Base-by-base conservation (phyloP, 2,888 invertebrate genomes). In the Cosmorhoe ocellata region DNA sequence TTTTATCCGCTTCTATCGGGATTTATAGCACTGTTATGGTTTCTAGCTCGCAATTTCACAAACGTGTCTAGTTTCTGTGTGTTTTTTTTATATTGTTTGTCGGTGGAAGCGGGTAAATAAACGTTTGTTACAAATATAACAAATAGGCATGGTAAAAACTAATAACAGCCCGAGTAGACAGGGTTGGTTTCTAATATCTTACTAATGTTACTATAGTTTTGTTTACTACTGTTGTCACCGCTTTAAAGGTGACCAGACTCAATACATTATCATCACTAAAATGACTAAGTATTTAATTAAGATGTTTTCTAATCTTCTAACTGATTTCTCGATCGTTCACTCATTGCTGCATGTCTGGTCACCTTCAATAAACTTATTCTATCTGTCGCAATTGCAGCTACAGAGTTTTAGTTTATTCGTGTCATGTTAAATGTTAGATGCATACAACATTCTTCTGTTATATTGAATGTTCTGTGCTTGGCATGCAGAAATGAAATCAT, bases 261-360 rank as follows among this genome's bases (percentile, higher is more conserved):
- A 66, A 48, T 60, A 52, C 59, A 39, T 57, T 48, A 37, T 44
- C 18, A 43, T 40, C 40, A 40, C 43, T 30, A 34, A 42, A 37
- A 33, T 40, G n/a, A n/a, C n/a, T n/a, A n/a, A n/a, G n/a, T n/a
- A n/a, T n/a, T n/a, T n/a, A 42, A 32, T 32, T 27, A 33, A 52
- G 40, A 59, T 58, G 52, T 56, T 59, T 56, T 53, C 9, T 50
- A 32, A 47, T 44, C 32, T 37, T 44, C 44, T 46, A 44, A 50
- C 45, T 43, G 40, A 37, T 32, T 44, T 40, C 34, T 45, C 38
- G 46, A 62, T 65, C 62, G 62, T 67, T 53, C 58, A 59, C 73
- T 82, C 88, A 81, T 90, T 86, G 75, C 89, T 90, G 89, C 89
- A 86, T 88, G 88, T 90, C 89, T 90, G 89, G 89, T 89, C 88